Conservation (phyloP, 2,888 invertebrate species). For the Rhingia campestris region DNA sequence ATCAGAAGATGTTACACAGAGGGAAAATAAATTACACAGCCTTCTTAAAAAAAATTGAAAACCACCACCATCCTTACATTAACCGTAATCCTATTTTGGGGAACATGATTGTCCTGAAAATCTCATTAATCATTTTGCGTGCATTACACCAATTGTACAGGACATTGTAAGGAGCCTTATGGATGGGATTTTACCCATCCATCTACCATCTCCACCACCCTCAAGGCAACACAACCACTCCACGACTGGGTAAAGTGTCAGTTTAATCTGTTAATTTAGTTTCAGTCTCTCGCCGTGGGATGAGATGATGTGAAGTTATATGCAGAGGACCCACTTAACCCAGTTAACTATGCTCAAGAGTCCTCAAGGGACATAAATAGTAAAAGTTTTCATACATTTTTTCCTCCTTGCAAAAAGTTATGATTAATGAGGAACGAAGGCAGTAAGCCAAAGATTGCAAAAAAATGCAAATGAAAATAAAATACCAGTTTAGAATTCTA, state of each 20-base stretch:
- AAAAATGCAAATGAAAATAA: neutral
- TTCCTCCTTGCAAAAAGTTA: slow-evolving; percentile 4
- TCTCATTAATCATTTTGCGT: slow-evolving; percentile 74
- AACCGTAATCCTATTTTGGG: slow-evolving; percentile 74
- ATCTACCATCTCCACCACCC: slow-evolving; percentile 4
- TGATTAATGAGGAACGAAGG: slow-evolving; percentile 66
- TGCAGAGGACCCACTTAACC: slow-evolving; percentile 62
- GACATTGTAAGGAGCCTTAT: slow-evolving; percentile 55
- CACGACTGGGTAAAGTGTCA: slow-evolving; percentile 53
- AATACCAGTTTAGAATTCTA: slow-evolving; percentile 15
- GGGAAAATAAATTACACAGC: slow-evolving; percentile 67
- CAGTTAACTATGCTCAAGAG: slow-evolving; percentile 55
- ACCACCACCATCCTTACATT: slow-evolving; percentile 68
- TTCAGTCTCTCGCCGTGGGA: slow-evolving; percentile 45
- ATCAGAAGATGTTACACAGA: slow-evolving; percentile 51
- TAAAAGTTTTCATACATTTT: slow-evolving; percentile 37
- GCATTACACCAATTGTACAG: slow-evolving; percentile 63
- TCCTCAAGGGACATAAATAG: slow-evolving; percentile 24
- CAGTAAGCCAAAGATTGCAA: slow-evolving; percentile 52
- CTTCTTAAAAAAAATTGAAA: slow-evolving; percentile 8
- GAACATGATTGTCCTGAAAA: slow-evolving; percentile 74
- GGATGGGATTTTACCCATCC: slow-evolving; percentile 50
- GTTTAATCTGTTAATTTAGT: slow-evolving; percentile 74
- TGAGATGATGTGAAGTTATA: slow-evolving; percentile 53
- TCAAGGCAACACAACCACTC: neutral